These are phyloP conservation scores for Alosa alosa DNA, from an alignment of 2,113 vertebrate genomes.

Conservation along the genomic window DNA sequence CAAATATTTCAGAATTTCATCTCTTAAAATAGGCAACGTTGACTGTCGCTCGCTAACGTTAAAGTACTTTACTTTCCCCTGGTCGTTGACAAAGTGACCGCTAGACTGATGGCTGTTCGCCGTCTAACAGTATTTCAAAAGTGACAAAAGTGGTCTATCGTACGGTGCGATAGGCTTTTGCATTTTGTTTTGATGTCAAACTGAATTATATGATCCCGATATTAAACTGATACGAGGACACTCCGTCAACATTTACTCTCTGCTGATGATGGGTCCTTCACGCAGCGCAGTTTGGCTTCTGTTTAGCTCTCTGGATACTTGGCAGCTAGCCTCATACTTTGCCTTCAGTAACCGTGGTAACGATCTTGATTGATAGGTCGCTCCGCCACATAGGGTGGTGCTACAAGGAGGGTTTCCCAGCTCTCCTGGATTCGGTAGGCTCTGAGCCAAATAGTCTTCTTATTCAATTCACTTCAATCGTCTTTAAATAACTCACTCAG, in stretches of 20 bases:
- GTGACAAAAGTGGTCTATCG: not conserved
- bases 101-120: not conserved
- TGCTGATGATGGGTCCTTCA: not conserved
- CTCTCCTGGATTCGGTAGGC: not conserved
- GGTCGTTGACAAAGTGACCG: not conserved
- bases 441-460: conserved; percentile 1
- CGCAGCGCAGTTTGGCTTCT: not conserved
- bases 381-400: conserved; percentile 34
- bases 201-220: not conserved
- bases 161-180: not conserved
- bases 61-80: not conserved
- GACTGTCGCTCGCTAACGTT: not conserved
- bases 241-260: not conserved
- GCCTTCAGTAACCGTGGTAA: conserved; percentile 52
- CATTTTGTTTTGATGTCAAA: not conserved
- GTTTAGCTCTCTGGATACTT: conserved; percentile 10
- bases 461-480: conserved; percentile 10
- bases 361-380: conserved; percentile 53
- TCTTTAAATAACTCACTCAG: conserved; percentile 17
- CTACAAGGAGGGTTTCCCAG: not conserved
- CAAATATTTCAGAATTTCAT: not conserved
- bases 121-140: not conserved
- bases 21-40: not conserved
- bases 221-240: not conserved
- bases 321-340: conserved; percentile 11